Conservation (phyloP, 2,797 vertebrate species). For the Neosilurus mollespiculum region DNA sequence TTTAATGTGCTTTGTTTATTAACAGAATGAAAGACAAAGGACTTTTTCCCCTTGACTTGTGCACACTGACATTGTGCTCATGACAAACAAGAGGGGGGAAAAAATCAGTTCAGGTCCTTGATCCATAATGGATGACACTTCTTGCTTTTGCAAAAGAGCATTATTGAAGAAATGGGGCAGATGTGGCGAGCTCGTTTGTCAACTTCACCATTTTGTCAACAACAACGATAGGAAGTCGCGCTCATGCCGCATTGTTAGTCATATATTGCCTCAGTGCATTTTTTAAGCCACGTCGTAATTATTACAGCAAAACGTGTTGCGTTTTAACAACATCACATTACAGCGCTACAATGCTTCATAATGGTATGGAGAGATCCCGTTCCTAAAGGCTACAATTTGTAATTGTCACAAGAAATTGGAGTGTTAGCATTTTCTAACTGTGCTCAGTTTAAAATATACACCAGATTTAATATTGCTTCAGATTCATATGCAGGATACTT, state of each 20-base stretch:
- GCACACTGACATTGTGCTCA: constrained; percentile 79
- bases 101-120: constrained; percentile 65
- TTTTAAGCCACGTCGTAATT: constrained; percentile 46
- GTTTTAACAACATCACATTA: constrained; percentile 37
- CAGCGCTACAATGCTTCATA: constrained; percentile 22
- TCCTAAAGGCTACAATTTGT: constrained; percentile 30
- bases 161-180: constrained; percentile 74
- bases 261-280: constrained; percentile 48
- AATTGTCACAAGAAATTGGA: constrained; percentile 28
- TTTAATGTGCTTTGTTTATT: constrained; percentile 80
- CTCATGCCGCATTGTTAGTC: constrained; percentile 51
- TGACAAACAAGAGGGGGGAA: constrained; percentile 78
- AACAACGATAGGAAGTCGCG: constrained; percentile 54
- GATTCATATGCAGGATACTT: constrained; percentile 30
- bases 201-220: constrained; percentile 72
- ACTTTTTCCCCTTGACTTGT: constrained; percentile 80
- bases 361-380: neutral
- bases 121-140: constrained; percentile 80
- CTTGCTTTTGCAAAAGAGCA: constrained; percentile 70
- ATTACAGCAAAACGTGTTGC: constrained; percentile 42
- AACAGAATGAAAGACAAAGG: constrained; percentile 79
- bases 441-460: constrained; percentile 30
- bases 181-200: constrained; percentile 61
- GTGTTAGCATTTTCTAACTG: constrained; percentile 17
- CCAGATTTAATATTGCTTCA: constrained; percentile 19